A percentile compares a stretch with the other conserved stretches of the same genome.
Conservation (phyloP, 1,140 invertebrate species). For the Caenorhabditis inopinata region DNA sequence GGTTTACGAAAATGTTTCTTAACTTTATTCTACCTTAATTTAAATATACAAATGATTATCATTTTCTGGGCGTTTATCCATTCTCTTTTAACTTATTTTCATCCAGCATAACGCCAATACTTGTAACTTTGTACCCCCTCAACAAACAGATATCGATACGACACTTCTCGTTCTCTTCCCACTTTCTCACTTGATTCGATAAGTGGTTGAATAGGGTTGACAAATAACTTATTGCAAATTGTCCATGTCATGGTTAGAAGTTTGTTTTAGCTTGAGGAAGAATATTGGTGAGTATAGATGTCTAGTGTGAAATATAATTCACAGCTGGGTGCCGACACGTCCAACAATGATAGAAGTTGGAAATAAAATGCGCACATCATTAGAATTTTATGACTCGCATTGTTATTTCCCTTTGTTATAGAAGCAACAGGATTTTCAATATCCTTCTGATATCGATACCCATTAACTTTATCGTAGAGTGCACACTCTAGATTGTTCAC, state of each 20-base stretch:
- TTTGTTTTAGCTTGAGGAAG: neutral
- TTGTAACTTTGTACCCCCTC: slow-evolving; percentile 8
- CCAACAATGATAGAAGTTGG: neutral
- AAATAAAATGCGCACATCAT: neutral
- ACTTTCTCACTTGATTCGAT: slow-evolving; percentile 11
- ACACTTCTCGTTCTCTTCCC: neutral
- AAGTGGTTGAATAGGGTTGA: slow-evolving; percentile 31
- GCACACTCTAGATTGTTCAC: no score
- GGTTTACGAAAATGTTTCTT: no score
- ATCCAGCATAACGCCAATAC: neutral
- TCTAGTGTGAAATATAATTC: no score
- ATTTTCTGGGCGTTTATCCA: no score
- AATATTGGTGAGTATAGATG: neutral
- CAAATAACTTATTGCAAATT: slow-evolving; percentile 30
- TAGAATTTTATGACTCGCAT: neutral
- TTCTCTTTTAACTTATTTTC: neutral
- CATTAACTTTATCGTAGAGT: no score
- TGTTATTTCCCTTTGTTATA: slow-evolving; percentile 29
- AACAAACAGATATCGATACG: slow-evolving; percentile 23
- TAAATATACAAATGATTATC: no score
- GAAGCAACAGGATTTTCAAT: slow-evolving; percentile 29
- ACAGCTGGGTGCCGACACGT: neutral
- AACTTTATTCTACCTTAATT: no score
- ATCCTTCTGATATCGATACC: neutral
- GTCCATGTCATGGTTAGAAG: slow-evolving; percentile 19